A percentile compares a stretch with the other conserved stretches of the same genome.
These are phyloP conservation scores for Drosophila anceps DNA, from an alignment of 2,888 invertebrate genomes.

Conservation along the genomic window DNA sequence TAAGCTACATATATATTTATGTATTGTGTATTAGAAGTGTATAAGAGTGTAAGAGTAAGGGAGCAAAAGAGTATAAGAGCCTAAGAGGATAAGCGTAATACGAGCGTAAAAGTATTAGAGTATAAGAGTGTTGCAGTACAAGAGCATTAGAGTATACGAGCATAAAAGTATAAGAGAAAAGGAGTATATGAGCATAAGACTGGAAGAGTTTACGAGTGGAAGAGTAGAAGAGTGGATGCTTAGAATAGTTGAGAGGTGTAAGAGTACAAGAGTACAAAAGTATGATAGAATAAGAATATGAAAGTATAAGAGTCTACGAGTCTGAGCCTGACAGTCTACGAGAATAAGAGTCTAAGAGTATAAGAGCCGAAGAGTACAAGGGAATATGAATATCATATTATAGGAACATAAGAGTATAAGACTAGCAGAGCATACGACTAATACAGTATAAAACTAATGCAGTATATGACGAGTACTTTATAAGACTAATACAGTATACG, in stretches of 20 bases:
- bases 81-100: not conserved
- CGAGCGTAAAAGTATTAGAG: not conserved
- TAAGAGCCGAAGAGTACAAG: not conserved
- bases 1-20: not conserved
- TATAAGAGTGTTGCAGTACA: not conserved
- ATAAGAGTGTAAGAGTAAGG: not conserved
- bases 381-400: not conserved
- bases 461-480: no score
- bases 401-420: not conserved
- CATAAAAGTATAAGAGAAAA: not conserved
- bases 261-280: not conserved
- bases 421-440: no score
- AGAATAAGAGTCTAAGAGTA: not conserved
- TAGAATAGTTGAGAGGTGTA: no score
- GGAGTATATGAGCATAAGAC: not conserved
- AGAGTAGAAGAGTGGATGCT: not conserved
- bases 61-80: not conserved
- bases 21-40: no score
- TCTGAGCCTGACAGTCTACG: not conserved
- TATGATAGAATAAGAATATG: not conserved
- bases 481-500: no score
- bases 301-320: not conserved
- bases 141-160: not conserved
- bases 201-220: no score
- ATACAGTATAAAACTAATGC: no score